Base-by-base conservation (phyloP, 1,140 invertebrate genomes). In the Pseudomyrmex concolor region DNA sequence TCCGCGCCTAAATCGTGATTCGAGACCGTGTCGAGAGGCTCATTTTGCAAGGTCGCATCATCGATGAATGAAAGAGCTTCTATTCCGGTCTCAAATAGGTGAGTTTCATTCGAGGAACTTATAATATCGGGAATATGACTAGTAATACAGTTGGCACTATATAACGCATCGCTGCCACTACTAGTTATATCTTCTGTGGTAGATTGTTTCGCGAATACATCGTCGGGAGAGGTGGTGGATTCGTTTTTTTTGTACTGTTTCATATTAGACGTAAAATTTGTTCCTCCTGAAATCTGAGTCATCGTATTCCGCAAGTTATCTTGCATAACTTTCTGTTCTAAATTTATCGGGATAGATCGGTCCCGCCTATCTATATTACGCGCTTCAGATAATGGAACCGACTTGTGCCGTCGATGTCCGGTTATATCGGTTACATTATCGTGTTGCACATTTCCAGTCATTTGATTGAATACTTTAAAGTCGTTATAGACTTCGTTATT, bases 321-420 rank as follows among this genome's bases (percentile, higher is more conserved):
- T 43, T 90, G 90, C 86, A 93, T 90, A 72, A 94, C 93, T 72
- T 93, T 92, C 68, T 94, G 91, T n/a, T 91, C 88, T 15, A 93
- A 85, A 88, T 91, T 93, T 19, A 92, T 73, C n/a, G 83, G 60
- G 8, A 85, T 55, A 62, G 74, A 45, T 22, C 57, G 51, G 15
- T 57, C 51, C 68, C 73, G 60, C 48, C 83, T 85, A 64, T 72
- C 59, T 66, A 48, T 22, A 62, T 67, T 59, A 43, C 74, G 55
- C 8, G 25, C 9, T 71, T 84, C 55, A 0, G 67, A 25, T 13
- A 84, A 84, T 17, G 90, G 57, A 54, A 59, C 25, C 34, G 72
- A 82, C 17, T 45, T 45, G n/a, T 87, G 84, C 59, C 17, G 22
- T 13, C 74, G 81, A 54, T 48, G 74, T 0, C 34, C 70, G 34